phyloP scores from a whole-genome alignment of 2,797 vertebrate genomes.

The Cossypha polioptera region DNA sequence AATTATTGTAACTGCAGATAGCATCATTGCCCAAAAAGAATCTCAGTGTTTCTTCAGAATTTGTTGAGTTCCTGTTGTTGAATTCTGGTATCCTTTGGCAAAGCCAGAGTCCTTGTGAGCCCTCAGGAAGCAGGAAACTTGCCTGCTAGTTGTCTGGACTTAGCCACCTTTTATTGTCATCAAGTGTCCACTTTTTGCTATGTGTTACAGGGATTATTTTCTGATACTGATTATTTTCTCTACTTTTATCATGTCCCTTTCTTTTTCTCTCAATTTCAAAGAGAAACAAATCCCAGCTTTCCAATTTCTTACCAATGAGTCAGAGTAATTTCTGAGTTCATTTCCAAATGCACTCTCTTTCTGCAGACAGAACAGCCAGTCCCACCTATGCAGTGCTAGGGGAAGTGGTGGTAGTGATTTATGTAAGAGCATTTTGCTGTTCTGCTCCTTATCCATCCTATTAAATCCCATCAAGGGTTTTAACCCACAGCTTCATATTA shows the following conservation, averaged over 20 bases:
- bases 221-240: not conserved
- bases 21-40: not conserved
- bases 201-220: not conserved
- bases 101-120: not conserved
- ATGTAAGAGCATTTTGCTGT: not conserved
- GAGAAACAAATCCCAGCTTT: conserved; percentile 2
- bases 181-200: not conserved
- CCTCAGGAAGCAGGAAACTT: not conserved
- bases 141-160: not conserved
- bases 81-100: not conserved
- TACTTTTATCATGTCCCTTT: not conserved
- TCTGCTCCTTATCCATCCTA: not conserved
- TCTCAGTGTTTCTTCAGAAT: not conserved
- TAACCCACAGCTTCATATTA: not conserved
- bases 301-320: not conserved
- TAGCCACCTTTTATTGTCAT: not conserved
- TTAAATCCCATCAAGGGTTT: not conserved
- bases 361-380: not conserved
- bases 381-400: not conserved
- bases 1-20: not conserved
- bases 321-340: conserved; percentile 2
- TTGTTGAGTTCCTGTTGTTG: not conserved
- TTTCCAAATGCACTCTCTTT: not conserved
- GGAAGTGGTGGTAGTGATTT: not conserved
- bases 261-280: not conserved